Conservation (phyloP, 2,797 vertebrate genomes). For the Salmo trutta region DNA sequence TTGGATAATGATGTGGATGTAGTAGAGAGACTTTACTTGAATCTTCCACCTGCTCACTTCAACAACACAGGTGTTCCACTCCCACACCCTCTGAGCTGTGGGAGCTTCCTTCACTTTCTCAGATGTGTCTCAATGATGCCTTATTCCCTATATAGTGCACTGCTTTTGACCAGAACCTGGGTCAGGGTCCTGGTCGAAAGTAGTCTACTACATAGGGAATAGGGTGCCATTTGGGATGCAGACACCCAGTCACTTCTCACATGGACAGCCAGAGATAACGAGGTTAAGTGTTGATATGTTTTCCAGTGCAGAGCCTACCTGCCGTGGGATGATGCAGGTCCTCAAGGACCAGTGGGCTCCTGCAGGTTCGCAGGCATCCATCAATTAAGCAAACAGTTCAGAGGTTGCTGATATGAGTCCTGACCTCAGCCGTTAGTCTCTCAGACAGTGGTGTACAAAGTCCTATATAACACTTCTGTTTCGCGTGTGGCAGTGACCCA, state of each 20-base stretch:
- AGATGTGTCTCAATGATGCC: neutral
- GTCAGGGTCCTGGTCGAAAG: neutral
- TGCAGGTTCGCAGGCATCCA: constrained; percentile 22
- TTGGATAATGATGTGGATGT: constrained; percentile 11
- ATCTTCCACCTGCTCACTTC: constrained; percentile 15
- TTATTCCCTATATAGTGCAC: neutral
- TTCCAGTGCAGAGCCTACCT: constrained; percentile 22
- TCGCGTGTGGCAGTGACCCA: neutral
- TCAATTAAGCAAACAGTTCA: constrained; percentile 51
- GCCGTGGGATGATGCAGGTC: constrained; percentile 14
- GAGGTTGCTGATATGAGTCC: constrained; percentile 37
- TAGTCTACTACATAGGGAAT: neutral
- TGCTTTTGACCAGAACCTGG: neutral
- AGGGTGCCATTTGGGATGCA: neutral
- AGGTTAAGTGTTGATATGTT: constrained; percentile 43
- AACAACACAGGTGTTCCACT: constrained; percentile 11
- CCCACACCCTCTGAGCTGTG: constrained; percentile 8
- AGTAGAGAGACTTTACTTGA: constrained; percentile 5
- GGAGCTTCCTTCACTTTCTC: constrained; percentile 15
- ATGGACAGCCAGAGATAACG: constrained; percentile 55
- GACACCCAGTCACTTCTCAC: constrained; percentile 40
- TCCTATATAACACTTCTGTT: neutral
- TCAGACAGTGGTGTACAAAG: constrained; percentile 5
- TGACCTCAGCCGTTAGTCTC: constrained; percentile 33
- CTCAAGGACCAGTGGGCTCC: constrained; percentile 33